Percentiles rank a stretch among this genome's conserved stretches.
Conservation (phyloP, 2,113 vertebrate species). For the Colius striatus region DNA sequence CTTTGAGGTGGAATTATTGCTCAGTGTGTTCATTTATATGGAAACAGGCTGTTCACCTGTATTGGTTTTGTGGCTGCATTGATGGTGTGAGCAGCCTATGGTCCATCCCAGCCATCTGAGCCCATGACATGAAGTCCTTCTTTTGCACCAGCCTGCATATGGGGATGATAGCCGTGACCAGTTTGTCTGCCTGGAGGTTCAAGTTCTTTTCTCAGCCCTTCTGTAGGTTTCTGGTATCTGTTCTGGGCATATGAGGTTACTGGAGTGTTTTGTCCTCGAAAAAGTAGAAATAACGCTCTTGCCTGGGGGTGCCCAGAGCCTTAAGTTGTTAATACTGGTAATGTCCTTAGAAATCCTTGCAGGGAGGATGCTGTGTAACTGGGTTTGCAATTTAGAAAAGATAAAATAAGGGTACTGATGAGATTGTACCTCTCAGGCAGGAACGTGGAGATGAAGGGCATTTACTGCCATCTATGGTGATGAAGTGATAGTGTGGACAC, state of each 20-base stretch:
- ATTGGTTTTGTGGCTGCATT: neutral
- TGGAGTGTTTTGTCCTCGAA: neutral
- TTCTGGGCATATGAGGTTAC: neutral
- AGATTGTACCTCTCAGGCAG: neutral
- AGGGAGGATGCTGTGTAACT: neutral
- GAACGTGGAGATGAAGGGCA: neutral
- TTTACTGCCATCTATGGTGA: neutral
- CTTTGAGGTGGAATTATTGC: neutral
- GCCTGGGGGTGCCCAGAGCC: rapidly evolving
- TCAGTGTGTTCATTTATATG: neutral
- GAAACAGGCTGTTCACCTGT: neutral
- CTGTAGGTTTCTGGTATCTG: neutral
- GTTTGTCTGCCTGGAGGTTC: neutral
- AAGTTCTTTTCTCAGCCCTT: neutral
- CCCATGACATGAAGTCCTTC: neutral
- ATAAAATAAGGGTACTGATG: neutral
- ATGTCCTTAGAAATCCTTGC: neutral
- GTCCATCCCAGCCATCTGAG: neutral
- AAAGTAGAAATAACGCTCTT: neutral
- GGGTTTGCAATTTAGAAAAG: neutral
- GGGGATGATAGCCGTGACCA: rapidly evolving
- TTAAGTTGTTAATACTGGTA: neutral
- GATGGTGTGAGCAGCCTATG: rapidly evolving
- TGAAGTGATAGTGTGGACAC: neutral
- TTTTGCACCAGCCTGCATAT: rapidly evolving